These are phyloP conservation scores for Cairina moschata DNA, from an alignment of 2,113 vertebrate species.

Conservation along the genomic window DNA sequence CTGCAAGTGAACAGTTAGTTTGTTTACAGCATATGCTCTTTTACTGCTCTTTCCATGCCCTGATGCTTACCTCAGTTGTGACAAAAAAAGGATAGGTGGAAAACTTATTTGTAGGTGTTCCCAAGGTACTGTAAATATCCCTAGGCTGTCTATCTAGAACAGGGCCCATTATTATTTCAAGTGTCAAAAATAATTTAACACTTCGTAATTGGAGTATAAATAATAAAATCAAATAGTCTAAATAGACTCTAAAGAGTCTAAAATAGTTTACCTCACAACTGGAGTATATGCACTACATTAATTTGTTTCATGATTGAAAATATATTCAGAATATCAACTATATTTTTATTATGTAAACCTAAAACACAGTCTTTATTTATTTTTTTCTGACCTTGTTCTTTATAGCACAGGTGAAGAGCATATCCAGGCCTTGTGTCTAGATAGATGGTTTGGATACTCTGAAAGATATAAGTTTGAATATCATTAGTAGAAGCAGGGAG, in stretches of 20 bases:
- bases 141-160: not conserved
- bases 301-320: not conserved
- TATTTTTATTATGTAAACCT: not conserved
- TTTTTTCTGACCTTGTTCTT: not conserved
- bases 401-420: not conserved
- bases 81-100: not conserved
- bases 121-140: not conserved
- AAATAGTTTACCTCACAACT: not conserved
- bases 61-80: not conserved
- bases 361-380: not conserved
- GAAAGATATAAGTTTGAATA: not conserved
- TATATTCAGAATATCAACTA: not conserved
- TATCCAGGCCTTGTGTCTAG: not conserved
- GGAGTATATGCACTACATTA: not conserved
- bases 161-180: not conserved
- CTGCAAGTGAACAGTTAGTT: not conserved
- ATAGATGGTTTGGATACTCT: not conserved
- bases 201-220: not conserved
- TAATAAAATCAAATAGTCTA: too few species aligned
- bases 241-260: not conserved
- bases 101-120: not conserved
- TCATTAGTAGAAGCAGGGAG: not conserved
- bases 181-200: not conserved
- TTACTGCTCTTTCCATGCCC: not conserved
- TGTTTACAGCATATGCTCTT: not conserved